Evolutionary conservation across 2,113 vertebrate genomes (phyloP).

Genomic region (Morone saxatilis): DNA sequence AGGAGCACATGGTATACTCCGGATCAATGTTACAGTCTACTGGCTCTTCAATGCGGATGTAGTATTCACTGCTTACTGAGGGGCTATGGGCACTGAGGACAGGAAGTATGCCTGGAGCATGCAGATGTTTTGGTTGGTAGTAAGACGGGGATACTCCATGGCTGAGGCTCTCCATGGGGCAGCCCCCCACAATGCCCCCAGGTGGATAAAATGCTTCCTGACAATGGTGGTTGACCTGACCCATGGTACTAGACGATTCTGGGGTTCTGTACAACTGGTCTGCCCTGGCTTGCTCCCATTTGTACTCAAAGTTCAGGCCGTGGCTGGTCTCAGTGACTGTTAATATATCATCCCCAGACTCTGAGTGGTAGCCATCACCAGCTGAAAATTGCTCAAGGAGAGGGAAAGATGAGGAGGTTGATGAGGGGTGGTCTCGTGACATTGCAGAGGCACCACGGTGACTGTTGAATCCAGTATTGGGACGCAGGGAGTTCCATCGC

Average conservation of each 20-base stretch:
- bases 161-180: slow-evolving; percentile 80
- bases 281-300: slow-evolving; percentile 91
- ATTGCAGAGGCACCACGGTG: slow-evolving; percentile 61
- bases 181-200: slow-evolving; percentile 80
- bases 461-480: slow-evolving; percentile 78
- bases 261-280: slow-evolving; percentile 81
- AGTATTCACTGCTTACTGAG: slow-evolving; percentile 92
- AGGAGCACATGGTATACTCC: slow-evolving; percentile 88
- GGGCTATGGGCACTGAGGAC: slow-evolving; percentile 94
- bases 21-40: slow-evolving; percentile 85
- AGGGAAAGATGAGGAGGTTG: slow-evolving; percentile 86
- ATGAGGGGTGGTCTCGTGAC: slow-evolving; percentile 64
- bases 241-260: slow-evolving; percentile 74
- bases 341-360: slow-evolving; percentile 92
- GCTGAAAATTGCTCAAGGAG: slow-evolving; percentile 92
- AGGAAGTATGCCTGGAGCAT: slow-evolving; percentile 88
- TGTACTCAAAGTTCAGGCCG: slow-evolving; percentile 97
- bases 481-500: slow-evolving; percentile 95
- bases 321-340: slow-evolving; percentile 96
- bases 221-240: slow-evolving; percentile 83
- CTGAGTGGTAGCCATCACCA: slow-evolving; percentile 89
- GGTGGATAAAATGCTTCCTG: slow-evolving; percentile 90
- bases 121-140: slow-evolving; percentile 87
- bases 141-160: slow-evolving; percentile 88
- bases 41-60: slow-evolving; percentile 94